Evolutionary conservation across 2,797 vertebrate species (phyloP), one percentile per base, ranked within the genome.

Genomic region (Pelobates cultripes): DNA sequence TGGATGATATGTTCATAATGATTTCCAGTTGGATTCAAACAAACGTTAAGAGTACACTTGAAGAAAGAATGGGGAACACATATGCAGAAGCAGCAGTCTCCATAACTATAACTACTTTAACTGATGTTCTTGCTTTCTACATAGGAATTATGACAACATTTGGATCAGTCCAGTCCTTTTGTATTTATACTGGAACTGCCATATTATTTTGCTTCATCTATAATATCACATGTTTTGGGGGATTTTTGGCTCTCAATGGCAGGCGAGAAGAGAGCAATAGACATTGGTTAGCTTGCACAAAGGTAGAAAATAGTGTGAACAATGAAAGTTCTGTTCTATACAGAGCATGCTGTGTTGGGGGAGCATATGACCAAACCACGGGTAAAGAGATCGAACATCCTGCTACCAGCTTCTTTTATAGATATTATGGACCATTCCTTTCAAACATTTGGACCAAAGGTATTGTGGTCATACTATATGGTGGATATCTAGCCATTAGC

Each of bases 1-100:
- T 28, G 28, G 28, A 28, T 28, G 28, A 97, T 78, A 94, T 96
- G 94, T 96, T 97, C 86, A 95, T 97, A 90, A 90, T 97, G 93
- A 90, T 96, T 41, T 93, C 95, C 83, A 92, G 91, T 86, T 97
- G 96, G 96, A 95, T 96, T 80, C 91, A 91, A 87, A 96, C 93
- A 17, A 83, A 51, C 15, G 88, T 92, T 64, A 64, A 75, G 73
- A 88, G 90, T 75, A 84, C 2, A 2, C 86, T 93, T 68, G 85
- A 47, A 0, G 12, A 91, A 2, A 89, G 91, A 1, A 88, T 98
- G 85, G 89, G 93, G 1, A 28, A 28, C 28, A 94, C 95, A 40
- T 97, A 95, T 4, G 53, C 77, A 3, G 91, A 95, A 3, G 95
- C 94, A 4, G 95, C 94, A 0, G 89, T 96, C 78, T 96, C 96